Evolutionary conservation across 2,888 invertebrate genomes (phyloP).

Genomic region (Odiellus spinosus): DNA sequence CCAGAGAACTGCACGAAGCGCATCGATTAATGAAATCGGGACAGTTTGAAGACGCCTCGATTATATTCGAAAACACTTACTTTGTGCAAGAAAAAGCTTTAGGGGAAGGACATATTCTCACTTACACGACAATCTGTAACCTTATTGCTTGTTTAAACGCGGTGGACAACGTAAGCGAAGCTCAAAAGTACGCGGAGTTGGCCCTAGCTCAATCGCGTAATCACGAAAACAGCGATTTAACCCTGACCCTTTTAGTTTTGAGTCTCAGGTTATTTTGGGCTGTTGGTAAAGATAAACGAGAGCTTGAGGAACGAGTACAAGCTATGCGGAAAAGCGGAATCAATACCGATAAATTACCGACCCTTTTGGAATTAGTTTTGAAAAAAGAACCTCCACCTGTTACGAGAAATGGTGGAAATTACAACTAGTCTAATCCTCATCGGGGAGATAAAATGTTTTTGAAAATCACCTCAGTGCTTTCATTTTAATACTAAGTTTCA

Average conservation of each 20-base stretch:
- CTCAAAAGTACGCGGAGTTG: slow-evolving; percentile 26
- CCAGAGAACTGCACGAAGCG: slow-evolving; percentile 24
- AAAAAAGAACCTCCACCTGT: slow-evolving; percentile 11
- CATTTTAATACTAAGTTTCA: too few species aligned
- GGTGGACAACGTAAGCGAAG: slow-evolving; percentile 24
- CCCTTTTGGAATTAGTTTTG: slow-evolving; percentile 20
- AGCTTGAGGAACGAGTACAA: slow-evolving; percentile 24
- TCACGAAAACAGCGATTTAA: slow-evolving; percentile 22
- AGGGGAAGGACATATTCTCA: slow-evolving; percentile 23
- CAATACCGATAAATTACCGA: slow-evolving; percentile 19
- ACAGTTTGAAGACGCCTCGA: slow-evolving; percentile 25
- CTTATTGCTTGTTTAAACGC: slow-evolving; percentile 25
- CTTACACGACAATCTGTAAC: slow-evolving; percentile 26
- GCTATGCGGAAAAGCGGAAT: slow-evolving; percentile 19
- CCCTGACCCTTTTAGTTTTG: slow-evolving; percentile 26
- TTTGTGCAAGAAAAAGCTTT: slow-evolving; percentile 28
- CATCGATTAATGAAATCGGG: slow-evolving; percentile 23
- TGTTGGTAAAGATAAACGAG: slow-evolving; percentile 27
- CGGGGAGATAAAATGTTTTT: too few species aligned
- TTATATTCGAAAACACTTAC: slow-evolving; percentile 25
- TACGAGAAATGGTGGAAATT: too few species aligned
- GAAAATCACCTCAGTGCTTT: too few species aligned
- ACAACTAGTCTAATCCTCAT: too few species aligned
- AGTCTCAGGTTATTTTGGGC: slow-evolving; percentile 28
- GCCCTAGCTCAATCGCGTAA: slow-evolving; percentile 22